These are phyloP conservation scores for Chaetoderma sp. DNA, from an alignment of 2,888 invertebrate species.

Conservation along the genomic window DNA sequence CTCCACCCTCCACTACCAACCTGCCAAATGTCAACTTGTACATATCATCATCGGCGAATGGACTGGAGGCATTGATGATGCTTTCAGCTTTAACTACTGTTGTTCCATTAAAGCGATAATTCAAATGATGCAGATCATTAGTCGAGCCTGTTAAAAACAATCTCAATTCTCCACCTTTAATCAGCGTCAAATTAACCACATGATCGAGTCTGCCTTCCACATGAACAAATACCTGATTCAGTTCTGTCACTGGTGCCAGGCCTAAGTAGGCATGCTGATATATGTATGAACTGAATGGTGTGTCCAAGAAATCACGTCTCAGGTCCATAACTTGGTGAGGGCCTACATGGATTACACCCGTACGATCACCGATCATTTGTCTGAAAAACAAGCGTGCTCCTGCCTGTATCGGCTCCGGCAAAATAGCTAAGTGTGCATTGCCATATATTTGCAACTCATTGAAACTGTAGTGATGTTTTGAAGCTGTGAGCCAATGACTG, in stretches of 20 bases:
- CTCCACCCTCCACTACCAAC: constrained; percentile 53
- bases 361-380: constrained; percentile 57
- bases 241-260: constrained; percentile 49
- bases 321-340: constrained; percentile 52
- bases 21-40: constrained; percentile 43
- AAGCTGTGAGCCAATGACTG: constrained; percentile 42
- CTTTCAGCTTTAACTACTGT: constrained; percentile 50
- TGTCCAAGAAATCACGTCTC: constrained; percentile 45
- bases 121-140: constrained; percentile 36
- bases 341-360: constrained; percentile 51
- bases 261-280: constrained; percentile 52
- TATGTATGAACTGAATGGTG: constrained; percentile 52
- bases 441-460: constrained; percentile 54
- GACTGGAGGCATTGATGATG: constrained; percentile 44
- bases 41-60: constrained; percentile 45
- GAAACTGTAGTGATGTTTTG: constrained; percentile 43
- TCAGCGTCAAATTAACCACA: constrained; percentile 49
- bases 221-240: constrained; percentile 50
- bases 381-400: constrained; percentile 44
- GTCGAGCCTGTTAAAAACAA: constrained; percentile 52
- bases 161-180: constrained; percentile 46
- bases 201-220: constrained; percentile 52
- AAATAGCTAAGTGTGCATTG: constrained; percentile 51
- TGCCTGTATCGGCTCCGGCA: constrained; percentile 33
- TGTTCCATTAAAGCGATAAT: constrained; percentile 46